Evolutionary conservation across 2,797 vertebrate species (phyloP), one percentile per base, ranked within the genome.

Genomic region (Crocodylus rhombifer): DNA sequence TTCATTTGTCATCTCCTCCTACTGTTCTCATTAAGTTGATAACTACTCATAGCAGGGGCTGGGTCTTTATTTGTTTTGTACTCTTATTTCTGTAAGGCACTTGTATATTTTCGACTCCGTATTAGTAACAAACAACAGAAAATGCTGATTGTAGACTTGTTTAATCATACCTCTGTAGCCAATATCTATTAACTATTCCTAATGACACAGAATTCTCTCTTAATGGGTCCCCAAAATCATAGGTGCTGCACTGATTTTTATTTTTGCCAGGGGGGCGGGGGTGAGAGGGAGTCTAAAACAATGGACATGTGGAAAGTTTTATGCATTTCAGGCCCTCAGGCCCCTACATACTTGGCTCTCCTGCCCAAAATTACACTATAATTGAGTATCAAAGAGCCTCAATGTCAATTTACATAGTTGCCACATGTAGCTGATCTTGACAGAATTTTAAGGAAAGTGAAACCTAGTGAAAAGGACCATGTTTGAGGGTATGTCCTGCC

Each of bases 11-110:
- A 30, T 58, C 21, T 91, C 76, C 90, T 95, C 80, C 78, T 88
- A 64, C 86, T 87, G 21, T 87, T 90, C 93, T 60, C 79, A 90
- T 65, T 78, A 73, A 86, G 28, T 36, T 77, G 67, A 82, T 51
- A 91, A 36, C 57, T 28, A 57, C 90, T 64, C 89, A 80, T 26
- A 90, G 42, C 4, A 58, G 85, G n/a, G 64, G 86, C 82, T 95
- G 62, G 87, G 6, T n/a, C 57, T 63, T 88, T 63, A 33, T 3
- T 90, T 88, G 11, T 75, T 94, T 81, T 87, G 36, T 36, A 63
- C 61, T 83, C 65, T 56, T 30, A 21, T 16, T 33, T 73, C 71
- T 89, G 77, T 67, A 79, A 90, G 92, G 63, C 77, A 30, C 30
- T 33, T 33, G 30, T 11, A 33, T 18, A 33, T 21, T 16, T 81